Evolutionary conservation across 1,140 invertebrate genomes (phyloP), one percentile per base, ranked within the genome.

Genomic region (Rhynchophorus ferrugineus): DNA sequence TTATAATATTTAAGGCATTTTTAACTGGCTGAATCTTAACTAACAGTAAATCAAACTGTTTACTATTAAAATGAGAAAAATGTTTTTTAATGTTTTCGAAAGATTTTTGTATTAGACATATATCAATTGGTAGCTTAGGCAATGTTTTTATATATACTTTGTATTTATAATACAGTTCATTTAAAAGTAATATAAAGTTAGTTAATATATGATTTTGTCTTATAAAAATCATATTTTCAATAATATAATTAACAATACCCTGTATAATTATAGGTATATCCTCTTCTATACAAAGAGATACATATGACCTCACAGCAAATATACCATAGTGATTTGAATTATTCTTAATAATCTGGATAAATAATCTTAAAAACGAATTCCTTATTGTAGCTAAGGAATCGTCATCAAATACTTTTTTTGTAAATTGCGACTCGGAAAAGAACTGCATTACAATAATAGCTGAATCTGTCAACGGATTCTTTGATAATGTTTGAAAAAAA

Each of bases 351-450:
- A 61, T 51, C 3, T 18, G 14, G n/a, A 55, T n/a, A 22, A 61
- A 61, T 21, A 56, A 36, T 1, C 44, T 11, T n/a, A 38, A 39
- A 47, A 57, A 59, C 13, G 37, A 39, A 9, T 51, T 44, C 43
- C 11, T 42, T n/a, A 14, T 37, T 16, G 8, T 45, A 3, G 3
- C 9, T 14, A 22, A 20, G 13, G 34, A 11, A 17, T 42, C 18
- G 1, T 11, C 19, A 1, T 13, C 24, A 14, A 59, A 51, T 3
- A 44, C 14, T 13, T 35, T 21, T 13, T 44, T 38, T 43, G 45
- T 49, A 3, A 57, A 33, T 37, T 61, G 57, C 8, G 60, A 59
- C 41, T 61, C 60, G 2, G 47, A 44, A 16, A 61, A 59, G 36
- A 61, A 61, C 39, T 57, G 52, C 22, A 59, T 39, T 7, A 56